Evolutionary conservation across 2,888 invertebrate species (phyloP).

Genomic region (Pristionchus mayeri): DNA sequence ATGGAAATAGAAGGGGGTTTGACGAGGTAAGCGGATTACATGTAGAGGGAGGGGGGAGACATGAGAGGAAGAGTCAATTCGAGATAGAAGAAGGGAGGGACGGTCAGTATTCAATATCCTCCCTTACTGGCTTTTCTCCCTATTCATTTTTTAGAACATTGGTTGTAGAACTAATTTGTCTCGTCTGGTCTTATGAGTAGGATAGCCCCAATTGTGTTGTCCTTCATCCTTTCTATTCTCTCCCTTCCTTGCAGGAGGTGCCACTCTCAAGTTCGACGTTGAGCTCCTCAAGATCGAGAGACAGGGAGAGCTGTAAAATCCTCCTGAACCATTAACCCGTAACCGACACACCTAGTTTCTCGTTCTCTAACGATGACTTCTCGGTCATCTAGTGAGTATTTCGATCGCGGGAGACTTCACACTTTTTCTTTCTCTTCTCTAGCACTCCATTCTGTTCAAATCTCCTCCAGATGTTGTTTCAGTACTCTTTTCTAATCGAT

Average conservation of each 20-base stretch:
- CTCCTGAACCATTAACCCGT: neutral
- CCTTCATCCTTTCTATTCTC: neutral
- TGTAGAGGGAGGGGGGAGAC: constrained; percentile 21
- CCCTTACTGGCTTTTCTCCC: neutral
- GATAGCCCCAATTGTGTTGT: neutral
- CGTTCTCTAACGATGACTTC: neutral
- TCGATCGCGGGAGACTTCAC: neutral
- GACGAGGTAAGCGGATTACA: constrained; percentile 47
- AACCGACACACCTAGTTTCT: neutral
- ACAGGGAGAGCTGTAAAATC: constrained; percentile 58
- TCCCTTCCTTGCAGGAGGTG: constrained; percentile 55
- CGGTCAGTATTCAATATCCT: constrained; percentile 3
- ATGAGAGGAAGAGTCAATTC: constrained; percentile 35
- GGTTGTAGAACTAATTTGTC: too few relatives aligned
- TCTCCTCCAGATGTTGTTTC: constrained; percentile 31
- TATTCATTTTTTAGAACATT: neutral
- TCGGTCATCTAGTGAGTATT: neutral
- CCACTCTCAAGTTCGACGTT: constrained; percentile 71
- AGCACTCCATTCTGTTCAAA: neutral
- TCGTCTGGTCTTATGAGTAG: too few relatives aligned
- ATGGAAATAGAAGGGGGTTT: constrained; percentile 30
- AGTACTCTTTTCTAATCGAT: constrained; percentile 18
- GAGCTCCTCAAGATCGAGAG: constrained; percentile 74
- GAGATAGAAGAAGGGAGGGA: constrained; percentile 21
- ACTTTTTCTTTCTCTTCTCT: neutral